A percentile compares a stretch with the other conserved stretches of the same genome.
phyloP scores from a whole-genome alignment of 2,888 invertebrate genomes.

The Hemithea aestivaria region DNA sequence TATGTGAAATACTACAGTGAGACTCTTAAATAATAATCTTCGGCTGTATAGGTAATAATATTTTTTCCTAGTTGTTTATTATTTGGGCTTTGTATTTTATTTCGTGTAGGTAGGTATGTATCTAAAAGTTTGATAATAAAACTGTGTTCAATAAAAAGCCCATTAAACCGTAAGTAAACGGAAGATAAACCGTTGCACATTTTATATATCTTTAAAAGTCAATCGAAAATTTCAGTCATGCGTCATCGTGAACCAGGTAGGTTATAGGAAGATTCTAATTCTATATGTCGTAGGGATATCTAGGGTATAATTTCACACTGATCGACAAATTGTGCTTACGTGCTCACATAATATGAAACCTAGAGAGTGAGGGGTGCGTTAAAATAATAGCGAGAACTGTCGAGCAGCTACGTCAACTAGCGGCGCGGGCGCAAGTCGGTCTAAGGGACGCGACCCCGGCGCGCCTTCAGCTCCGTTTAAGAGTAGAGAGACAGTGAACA shows the following conservation, averaged over 20 bases:
- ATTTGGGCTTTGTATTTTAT: constrained; percentile 49
- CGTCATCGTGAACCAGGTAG: constrained; percentile 31
- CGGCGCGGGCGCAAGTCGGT: constrained; percentile 7
- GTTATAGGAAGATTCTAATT: constrained; percentile 27
- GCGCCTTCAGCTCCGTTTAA: constrained; percentile 21
- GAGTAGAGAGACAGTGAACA: constrained; percentile 41
- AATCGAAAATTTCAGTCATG: constrained; percentile 41
- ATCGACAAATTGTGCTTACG: constrained; percentile 61
- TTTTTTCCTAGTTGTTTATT: no score
- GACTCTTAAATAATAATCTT: no score
- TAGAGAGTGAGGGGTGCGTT: constrained; percentile 50
- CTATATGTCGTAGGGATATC: constrained; percentile 32
- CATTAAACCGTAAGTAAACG: constrained; percentile 56
- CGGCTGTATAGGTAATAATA: no score
- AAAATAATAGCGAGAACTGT: constrained; percentile 42
- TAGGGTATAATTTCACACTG: constrained; percentile 51
- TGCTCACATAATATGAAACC: constrained; percentile 38
- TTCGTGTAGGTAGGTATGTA: background rate
- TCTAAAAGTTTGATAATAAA: constrained; percentile 24
- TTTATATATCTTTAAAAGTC: constrained; percentile 36
- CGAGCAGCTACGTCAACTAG: constrained; percentile 22
- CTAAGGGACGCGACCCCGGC: constrained; percentile 13
- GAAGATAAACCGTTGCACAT: constrained; percentile 55
- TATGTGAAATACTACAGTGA: no score
- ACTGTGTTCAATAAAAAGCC: constrained; percentile 37